A percentile compares a stretch with the other conserved stretches of the same genome.
Conservation (phyloP, 2,797 vertebrate species). For the Menidia menidia region DNA sequence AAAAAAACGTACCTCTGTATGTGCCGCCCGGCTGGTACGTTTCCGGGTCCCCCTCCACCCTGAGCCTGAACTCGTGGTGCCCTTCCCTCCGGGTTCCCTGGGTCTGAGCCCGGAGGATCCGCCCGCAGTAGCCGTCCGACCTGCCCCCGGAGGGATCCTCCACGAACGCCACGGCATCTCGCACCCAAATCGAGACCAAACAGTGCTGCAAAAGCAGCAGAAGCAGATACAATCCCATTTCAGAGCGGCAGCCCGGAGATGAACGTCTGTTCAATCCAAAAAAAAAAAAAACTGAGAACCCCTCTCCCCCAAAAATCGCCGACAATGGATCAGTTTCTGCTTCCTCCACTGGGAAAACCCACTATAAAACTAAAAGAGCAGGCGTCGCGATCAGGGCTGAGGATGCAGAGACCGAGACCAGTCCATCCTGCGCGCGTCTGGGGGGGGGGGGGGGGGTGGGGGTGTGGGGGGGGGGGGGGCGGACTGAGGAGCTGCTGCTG, state of each 20-base stretch:
- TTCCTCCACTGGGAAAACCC: constrained; percentile 38
- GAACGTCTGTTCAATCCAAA: constrained; percentile 11
- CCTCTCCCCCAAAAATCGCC: neutral
- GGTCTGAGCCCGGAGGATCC: constrained; percentile 90
- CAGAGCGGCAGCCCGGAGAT: constrained; percentile 16
- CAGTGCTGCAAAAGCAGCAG: constrained; percentile 81
- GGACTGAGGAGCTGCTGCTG: constrained; percentile 13
- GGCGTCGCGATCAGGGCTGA: constrained; percentile 30
- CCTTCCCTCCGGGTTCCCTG: constrained; percentile 91
- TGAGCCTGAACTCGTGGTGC: constrained; percentile 93
- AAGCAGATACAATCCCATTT: constrained; percentile 80
- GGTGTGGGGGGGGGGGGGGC: constrained; percentile 3
- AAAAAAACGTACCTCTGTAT: constrained; percentile 84
- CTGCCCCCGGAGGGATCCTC: constrained; percentile 88
- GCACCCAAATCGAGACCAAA: constrained; percentile 81
- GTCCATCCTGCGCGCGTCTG: constrained; percentile 61
- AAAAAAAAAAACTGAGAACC: neutral
- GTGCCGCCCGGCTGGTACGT: constrained; percentile 91
- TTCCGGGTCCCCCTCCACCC: constrained; percentile 93
- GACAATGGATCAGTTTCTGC: constrained; percentile 19
- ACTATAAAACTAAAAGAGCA: constrained; percentile 35
- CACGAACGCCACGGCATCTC: constrained; percentile 84
- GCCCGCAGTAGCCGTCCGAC: constrained; percentile 92
- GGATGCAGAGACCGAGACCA: constrained; percentile 37
- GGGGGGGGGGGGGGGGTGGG: no score